These are phyloP conservation scores for Platorchestia sp. DNA, from an alignment of 1,140 invertebrate species.

Conservation along the genomic window DNA sequence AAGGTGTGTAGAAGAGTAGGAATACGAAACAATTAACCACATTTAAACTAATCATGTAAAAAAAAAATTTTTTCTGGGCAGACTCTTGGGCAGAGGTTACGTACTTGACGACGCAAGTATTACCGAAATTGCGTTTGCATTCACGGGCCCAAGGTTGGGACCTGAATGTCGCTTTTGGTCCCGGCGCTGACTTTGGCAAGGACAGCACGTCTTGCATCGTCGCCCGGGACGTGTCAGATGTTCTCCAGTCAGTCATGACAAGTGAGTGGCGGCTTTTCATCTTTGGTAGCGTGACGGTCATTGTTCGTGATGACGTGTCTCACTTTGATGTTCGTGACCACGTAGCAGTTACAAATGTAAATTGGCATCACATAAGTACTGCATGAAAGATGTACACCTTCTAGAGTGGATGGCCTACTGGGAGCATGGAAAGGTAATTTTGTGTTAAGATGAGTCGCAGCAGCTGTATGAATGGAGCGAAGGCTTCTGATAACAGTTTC, in stretches of 20 bases:
- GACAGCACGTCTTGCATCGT: not conserved
- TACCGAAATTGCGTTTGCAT: not conserved
- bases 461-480: not conserved
- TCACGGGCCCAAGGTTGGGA: conserved; percentile 17
- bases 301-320: not conserved
- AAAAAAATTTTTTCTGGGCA: not conserved
- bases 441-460: not conserved
- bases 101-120: not conserved
- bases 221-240: not conserved
- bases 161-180: not conserved
- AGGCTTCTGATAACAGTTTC: not conserved
- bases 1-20: not conserved
- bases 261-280: not conserved
- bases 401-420: too few relatives aligned
- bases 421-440: not conserved
- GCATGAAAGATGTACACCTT: not conserved
- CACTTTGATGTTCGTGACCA: not conserved
- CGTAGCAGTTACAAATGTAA: not conserved
- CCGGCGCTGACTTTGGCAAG: not conserved
- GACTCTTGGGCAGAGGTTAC: not conserved
- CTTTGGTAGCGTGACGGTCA: too few relatives aligned
- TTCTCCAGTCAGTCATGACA: not conserved
- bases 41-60: not conserved
- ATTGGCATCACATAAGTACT: not conserved
- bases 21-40: not conserved